These are phyloP conservation scores for Drosophila nr. perissopoda DNA, from an alignment of 2,888 invertebrate species.

Conservation along the genomic window DNA sequence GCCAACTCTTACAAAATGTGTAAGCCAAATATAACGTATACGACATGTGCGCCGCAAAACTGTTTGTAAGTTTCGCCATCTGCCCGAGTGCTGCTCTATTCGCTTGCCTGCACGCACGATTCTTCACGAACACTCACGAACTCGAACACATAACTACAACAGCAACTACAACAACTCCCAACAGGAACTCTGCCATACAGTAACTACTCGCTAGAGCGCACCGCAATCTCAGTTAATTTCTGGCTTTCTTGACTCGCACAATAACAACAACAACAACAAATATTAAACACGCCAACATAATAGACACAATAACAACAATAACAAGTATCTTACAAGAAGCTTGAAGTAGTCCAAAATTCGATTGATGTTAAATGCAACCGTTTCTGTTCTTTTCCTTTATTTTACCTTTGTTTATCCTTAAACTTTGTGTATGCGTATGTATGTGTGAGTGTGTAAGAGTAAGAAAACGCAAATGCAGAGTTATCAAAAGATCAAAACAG, in stretches of 20 bases:
- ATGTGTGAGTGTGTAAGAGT: slow-evolving; percentile 40
- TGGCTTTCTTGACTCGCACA: slow-evolving; percentile 68
- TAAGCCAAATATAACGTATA: slow-evolving; percentile 77
- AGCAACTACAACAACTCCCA: not conserved
- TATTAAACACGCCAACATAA: slow-evolving; percentile 36
- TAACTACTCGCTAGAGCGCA: slow-evolving; percentile 63
- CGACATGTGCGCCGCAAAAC: slow-evolving; percentile 65
- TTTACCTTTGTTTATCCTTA: slow-evolving; percentile 21
- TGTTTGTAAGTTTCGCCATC: slow-evolving; percentile 64
- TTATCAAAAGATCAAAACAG: slow-evolving; percentile 50
- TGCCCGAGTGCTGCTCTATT: slow-evolving; percentile 55
- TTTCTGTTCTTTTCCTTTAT: slow-evolving; percentile 9
- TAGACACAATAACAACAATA: slow-evolving; percentile 15
- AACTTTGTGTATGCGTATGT: slow-evolving; percentile 33
- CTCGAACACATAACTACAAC: slow-evolving; percentile 7
- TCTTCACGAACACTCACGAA: slow-evolving; percentile 26
- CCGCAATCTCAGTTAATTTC: slow-evolving; percentile 69
- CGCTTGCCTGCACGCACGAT: slow-evolving; percentile 72
- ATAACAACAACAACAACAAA: slow-evolving; percentile 5
- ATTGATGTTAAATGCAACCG: slow-evolving; percentile 60
- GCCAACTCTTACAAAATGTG: slow-evolving; percentile 63
- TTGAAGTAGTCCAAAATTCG: slow-evolving; percentile 63
- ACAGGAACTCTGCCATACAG: slow-evolving; percentile 59
- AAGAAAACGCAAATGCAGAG: slow-evolving; percentile 49
- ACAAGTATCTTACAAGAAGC: slow-evolving; percentile 38